A percentile compares a stretch with the other conserved stretches of the same genome.
phyloP scores from a whole-genome alignment of 2,888 invertebrate genomes.

The Amiota communis region DNA sequence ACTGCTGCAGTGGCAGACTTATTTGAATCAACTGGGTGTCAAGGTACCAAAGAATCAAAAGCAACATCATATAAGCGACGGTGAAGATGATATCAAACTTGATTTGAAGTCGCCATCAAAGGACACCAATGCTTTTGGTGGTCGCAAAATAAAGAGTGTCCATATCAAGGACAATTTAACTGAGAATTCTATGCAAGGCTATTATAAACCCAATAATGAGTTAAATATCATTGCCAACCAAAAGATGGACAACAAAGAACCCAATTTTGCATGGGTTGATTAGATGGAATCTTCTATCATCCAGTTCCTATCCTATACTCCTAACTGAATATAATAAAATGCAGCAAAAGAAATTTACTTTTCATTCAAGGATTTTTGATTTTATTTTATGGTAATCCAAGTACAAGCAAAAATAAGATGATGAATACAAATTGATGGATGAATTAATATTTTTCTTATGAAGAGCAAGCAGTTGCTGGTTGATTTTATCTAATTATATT shows the following conservation, averaged over 20 bases:
- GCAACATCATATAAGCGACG: slow-evolving; percentile 32
- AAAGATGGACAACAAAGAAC: slow-evolving; percentile 63
- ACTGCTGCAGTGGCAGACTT: slow-evolving; percentile 69
- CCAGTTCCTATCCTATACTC: neutral
- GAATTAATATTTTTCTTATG: slow-evolving; percentile 45
- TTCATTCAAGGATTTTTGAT: slow-evolving; percentile 46
- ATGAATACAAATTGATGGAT: slow-evolving; percentile 57
- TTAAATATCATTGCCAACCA: slow-evolving; percentile 51
- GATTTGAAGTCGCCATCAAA: slow-evolving; percentile 47
- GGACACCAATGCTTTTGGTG: slow-evolving; percentile 53
- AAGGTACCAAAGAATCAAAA: slow-evolving; percentile 43
- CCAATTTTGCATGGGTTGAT: slow-evolving; percentile 69
- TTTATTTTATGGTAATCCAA: slow-evolving; percentile 55
- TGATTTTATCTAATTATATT: slow-evolving; percentile 37
- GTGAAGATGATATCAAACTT: slow-evolving; percentile 43
- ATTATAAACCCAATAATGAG: slow-evolving; percentile 64
- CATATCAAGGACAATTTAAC: slow-evolving; percentile 46
- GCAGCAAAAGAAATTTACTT: neutral
- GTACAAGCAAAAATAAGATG: slow-evolving; percentile 56
- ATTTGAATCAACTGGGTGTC: slow-evolving; percentile 63
- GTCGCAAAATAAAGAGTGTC: slow-evolving; percentile 55
- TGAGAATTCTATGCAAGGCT: slow-evolving; percentile 46
- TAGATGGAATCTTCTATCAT: neutral
- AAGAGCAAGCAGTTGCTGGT: slow-evolving; percentile 44
- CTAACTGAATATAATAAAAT: neutral